Percentiles rank a stretch among this genome's conserved stretches.
phyloP scores from a whole-genome alignment of 2,113 vertebrate species.

The Rana temporaria region DNA sequence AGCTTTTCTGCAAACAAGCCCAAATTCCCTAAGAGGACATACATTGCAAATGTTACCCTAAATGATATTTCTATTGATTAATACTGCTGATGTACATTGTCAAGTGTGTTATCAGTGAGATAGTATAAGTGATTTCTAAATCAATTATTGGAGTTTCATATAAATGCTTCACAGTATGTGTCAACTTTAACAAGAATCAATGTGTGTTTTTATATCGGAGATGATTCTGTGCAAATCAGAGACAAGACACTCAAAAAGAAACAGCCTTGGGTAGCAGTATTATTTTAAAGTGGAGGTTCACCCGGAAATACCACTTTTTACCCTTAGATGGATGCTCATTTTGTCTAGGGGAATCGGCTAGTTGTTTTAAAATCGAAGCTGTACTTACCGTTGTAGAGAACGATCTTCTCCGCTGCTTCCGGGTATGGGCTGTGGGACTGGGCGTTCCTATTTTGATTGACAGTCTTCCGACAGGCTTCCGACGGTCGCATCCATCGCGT shows the following conservation, averaged over 20 bases:
- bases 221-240: neutral
- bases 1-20: neutral
- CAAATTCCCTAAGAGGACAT: neutral
- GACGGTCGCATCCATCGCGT: no score
- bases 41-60: neutral
- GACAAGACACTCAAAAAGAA: neutral
- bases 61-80: conserved; percentile 1
- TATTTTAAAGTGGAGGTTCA: no score
- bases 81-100: neutral
- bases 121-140: conserved; percentile 4
- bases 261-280: no score
- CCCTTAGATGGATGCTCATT: no score
- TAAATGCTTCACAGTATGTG: neutral
- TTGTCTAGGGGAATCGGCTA: no score
- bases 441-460: no score
- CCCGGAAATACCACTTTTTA: no score
- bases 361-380: no score
- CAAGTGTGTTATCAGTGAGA: neutral
- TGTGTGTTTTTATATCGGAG: neutral
- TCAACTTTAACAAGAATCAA: neutral
- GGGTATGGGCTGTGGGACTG: no score
- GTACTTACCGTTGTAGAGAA: no score
- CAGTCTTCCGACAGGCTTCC: no score
- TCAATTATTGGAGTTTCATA: neutral
- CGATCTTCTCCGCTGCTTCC: no score